Base-by-base conservation (phyloP, 2,888 invertebrate species). In the Clanis bilineata region DNA sequence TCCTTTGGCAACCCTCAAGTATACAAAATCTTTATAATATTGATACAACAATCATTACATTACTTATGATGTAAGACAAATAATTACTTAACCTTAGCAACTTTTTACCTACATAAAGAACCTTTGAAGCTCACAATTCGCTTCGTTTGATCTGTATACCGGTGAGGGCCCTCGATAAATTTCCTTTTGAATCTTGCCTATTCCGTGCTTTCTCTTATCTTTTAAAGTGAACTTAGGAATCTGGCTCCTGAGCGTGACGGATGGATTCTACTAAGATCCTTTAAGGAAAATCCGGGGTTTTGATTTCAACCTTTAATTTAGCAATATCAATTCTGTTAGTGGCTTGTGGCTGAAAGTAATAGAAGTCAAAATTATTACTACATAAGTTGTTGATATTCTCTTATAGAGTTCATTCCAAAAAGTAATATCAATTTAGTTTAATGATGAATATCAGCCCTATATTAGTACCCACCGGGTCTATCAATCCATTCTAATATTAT, bases 61-160 rank as follows among this genome's bases (percentile, higher is more conserved):
- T 21, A 28, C 23, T 25, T 25, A 28, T 25, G 28, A 21, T 51
- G 32, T 32, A 32, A 51, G 32, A 18, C 28, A 18, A 51, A 32
- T 18, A 4, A 51, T 47, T 28, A 47, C 47, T 47, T 47, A 25
- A 45, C n/a, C 15, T 18, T n/a, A 51, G 18, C 10, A 12, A 32
- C 9, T 32, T 32, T 45, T 28, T 32, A 44, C 10, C 12, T 44
- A 44, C 3, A 44, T 23, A 51, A 51, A 51, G 18, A 51, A 32
- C 18, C 28, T 51, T 51, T 32, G 51, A 32, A 32, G 10, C 18
- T 25, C 43, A 7, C 18, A 28, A 43, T 41, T 43, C 43, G 28
- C 18, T 43, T 25, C 56, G 28, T 41, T 57, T 57, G 25, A 41
- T 57, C 39, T 25, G 4, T 25, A 28, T 43, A 57, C n/a, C n/a